Evolutionary conservation across 2,888 invertebrate species (phyloP).

Genomic region (Metopia argyrocephala): DNA sequence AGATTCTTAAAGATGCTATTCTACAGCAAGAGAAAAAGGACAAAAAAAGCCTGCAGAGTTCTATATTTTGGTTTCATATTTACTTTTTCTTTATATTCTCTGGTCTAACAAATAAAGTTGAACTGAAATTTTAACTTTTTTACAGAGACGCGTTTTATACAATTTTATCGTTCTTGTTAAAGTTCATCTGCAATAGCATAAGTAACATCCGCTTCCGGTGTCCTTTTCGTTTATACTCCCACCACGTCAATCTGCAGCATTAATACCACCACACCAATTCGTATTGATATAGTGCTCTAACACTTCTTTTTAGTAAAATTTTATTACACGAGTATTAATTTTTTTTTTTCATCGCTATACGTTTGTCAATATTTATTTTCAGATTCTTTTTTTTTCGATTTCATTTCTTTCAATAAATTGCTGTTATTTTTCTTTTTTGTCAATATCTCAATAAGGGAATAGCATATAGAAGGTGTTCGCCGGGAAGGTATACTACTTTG

Average conservation of each 20-base stretch:
- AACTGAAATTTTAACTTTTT: no score
- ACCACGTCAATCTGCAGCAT: not conserved
- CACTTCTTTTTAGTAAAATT: constrained; percentile 29
- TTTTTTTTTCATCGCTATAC: constrained; percentile 7
- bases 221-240: constrained; percentile 13
- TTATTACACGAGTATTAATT: constrained; percentile 6
- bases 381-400: not conserved
- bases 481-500: no score
- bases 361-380: not conserved
- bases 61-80: constrained; percentile 2
- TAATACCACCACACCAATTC: not conserved
- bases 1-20: not conserved
- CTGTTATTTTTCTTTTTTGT: constrained; percentile 19
- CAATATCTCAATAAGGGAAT: not conserved
- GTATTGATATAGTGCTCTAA: not conserved
- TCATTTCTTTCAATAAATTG: not conserved
- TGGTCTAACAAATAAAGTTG: not conserved
- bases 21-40: not conserved
- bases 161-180: constrained; percentile 17
- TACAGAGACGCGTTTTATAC: no score
- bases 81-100: not conserved
- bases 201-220: constrained; percentile 48
- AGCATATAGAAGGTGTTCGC: not conserved
- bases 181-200: constrained; percentile 16
- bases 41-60: not conserved